These are phyloP conservation scores for Cheilosia scutellata DNA, from an alignment of 2,888 invertebrate species.

Conservation along the genomic window DNA sequence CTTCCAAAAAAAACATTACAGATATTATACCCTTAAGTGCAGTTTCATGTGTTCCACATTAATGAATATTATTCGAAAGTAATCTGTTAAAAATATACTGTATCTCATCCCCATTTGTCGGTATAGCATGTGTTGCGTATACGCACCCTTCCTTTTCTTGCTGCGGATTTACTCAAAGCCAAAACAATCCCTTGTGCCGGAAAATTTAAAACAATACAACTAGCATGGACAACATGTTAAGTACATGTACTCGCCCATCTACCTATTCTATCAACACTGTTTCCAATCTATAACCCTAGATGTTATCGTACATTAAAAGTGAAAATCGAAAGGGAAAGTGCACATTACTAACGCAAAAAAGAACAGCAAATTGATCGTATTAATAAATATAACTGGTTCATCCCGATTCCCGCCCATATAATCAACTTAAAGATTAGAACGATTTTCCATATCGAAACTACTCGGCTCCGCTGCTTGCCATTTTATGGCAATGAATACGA, in stretches of 20 bases:
- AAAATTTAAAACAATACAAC: slow-evolving; percentile 61
- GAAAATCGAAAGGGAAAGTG: slow-evolving; percentile 39
- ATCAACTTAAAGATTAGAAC: slow-evolving; percentile 83
- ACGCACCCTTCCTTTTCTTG: slow-evolving; percentile 5
- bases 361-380: slow-evolving; percentile 84
- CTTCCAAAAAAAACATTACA: slow-evolving; percentile 10
- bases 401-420: slow-evolving; percentile 84
- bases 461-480: slow-evolving; percentile 69
- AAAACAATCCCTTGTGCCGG: slow-evolving; percentile 21
- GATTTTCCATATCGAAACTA: slow-evolving; percentile 74
- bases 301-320: slow-evolving; percentile 47
- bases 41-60: slow-evolving; percentile 74
- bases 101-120: slow-evolving; percentile 8
- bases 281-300: slow-evolving; percentile 55
- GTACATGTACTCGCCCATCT: slow-evolving; percentile 9
- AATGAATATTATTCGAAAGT: slow-evolving; percentile 76
- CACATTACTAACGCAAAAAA: slow-evolving; percentile 81
- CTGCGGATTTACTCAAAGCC: neutral
- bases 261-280: slow-evolving; percentile 38
- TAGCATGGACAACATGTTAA: slow-evolving; percentile 6
- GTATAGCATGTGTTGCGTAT: slow-evolving; percentile 65
- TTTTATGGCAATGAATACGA: slow-evolving; percentile 77
- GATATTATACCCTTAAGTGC: slow-evolving; percentile 69
- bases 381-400: slow-evolving; percentile 84
- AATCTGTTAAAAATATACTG: slow-evolving; percentile 59